These are phyloP conservation scores for Pterocles orientalis DNA, from an alignment of 2,113 vertebrate genomes.

Conservation along the genomic window DNA sequence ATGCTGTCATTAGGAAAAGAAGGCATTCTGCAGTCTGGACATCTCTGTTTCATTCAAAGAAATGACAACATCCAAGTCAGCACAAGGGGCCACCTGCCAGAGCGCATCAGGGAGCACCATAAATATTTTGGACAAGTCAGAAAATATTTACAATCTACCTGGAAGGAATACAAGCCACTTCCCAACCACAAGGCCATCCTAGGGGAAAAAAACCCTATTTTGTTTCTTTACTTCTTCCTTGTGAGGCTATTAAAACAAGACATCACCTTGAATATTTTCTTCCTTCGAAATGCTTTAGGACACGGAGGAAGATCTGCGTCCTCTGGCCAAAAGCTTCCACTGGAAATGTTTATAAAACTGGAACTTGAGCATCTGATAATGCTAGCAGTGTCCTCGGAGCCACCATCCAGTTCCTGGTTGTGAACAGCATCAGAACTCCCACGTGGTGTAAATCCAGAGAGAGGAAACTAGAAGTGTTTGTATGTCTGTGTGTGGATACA, in stretches of 20 bases:
- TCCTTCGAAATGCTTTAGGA: neutral
- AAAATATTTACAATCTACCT: neutral
- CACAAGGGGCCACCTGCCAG: neutral
- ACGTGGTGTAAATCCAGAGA: neutral
- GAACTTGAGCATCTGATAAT: neutral
- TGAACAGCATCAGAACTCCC: neutral
- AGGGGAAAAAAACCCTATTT: neutral
- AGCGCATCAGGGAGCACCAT: neutral
- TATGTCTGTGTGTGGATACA: neutral
- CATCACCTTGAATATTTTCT: neutral
- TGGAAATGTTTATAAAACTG: neutral
- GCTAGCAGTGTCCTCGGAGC: neutral
- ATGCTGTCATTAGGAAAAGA: neutral
- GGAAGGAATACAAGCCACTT: neutral
- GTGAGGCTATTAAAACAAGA: neutral
- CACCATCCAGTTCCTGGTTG: neutral
- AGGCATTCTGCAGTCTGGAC: neutral
- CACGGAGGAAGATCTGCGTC: neutral
- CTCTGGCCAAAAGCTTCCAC: neutral
- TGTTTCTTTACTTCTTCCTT: neutral
- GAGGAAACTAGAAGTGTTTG: neutral
- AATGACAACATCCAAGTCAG: neutral
- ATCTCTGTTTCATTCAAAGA: neutral
- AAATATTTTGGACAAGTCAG: neutral
- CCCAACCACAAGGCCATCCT: neutral